Base-by-base conservation (phyloP, 2,113 vertebrate species). In the Myodes glareolus region DNA sequence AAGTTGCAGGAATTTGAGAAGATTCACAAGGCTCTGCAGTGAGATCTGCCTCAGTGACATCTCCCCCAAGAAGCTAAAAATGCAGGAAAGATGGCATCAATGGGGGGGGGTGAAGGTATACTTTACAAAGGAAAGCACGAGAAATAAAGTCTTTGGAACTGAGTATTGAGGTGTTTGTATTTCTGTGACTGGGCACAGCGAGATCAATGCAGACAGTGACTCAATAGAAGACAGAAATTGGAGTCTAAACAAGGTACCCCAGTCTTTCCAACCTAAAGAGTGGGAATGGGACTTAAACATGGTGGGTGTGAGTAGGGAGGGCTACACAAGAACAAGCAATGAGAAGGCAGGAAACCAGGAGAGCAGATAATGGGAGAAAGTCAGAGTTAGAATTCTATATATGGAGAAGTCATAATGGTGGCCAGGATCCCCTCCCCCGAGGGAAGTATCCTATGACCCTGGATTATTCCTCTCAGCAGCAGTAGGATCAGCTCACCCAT, bases 1-100 rank as follows among this genome's bases (percentile, higher is more conserved):
- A 58, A n/a, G 52, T 6, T 81, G 36, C 19, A 27, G 1, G 1
- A 1, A 58, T 58, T 58, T 13, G 33, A 58, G 52, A 0, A 1
- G 29, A 52, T 25, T 12, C 2, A 78, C 4, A 1, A 1, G 8
- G 9, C 0, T 0, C 80, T 97, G 13, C 31, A 19, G 42, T 0
- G 2, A 3, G 17, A 5, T 5, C 13, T 0, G 4, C 10, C 19
- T 61, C 33, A 1, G 0, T 45, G 55, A 85, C 52, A 2, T 1
- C 16, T 36, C 17, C 23, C 61, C 42, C 4, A 12, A 39, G n/a
- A 10, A 29, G 27, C 0, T 29, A 16, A 0, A 39, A 21, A 8
- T 6, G 11, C 12, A 16, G 52, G 11, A 17, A 8, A 2, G 14
- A 0, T 1, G 5, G 50, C 14, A 14, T 50, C 50, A 50, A 50